Percentiles rank a stretch among this genome's conserved stretches.
Evolutionary conservation across 2,888 invertebrate species (phyloP).

Genomic region (Dugesia japonica): DNA sequence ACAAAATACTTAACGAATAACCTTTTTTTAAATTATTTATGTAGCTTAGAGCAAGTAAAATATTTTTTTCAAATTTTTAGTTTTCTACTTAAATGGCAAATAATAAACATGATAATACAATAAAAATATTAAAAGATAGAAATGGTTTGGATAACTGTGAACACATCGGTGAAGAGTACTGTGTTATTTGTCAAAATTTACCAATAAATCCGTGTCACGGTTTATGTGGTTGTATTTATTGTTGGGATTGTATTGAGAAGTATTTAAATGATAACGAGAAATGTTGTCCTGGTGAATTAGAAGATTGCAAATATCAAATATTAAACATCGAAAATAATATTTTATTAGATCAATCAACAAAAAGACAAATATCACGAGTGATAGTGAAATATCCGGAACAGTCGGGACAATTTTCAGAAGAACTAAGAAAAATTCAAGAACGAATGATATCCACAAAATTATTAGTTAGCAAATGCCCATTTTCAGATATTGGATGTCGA

Average conservation of each 20-base stretch:
- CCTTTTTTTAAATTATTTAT: too few species aligned
- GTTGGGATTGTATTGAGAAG: slow-evolving; percentile 7
- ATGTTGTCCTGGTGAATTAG: not conserved
- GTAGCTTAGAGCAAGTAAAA: too few species aligned
- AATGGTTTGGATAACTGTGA: not conserved
- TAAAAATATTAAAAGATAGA: not conserved
- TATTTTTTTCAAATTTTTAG: not conserved
- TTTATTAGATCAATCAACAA: not conserved
- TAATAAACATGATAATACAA: not conserved
- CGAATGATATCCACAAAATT: not conserved
- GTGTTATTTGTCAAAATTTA: not conserved
- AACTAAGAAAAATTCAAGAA: not conserved
- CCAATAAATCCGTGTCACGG: not conserved
- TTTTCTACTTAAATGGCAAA: not conserved
- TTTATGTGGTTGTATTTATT: not conserved
- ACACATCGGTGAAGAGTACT: not conserved
- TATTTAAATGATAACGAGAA: not conserved
- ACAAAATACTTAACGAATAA: too few species aligned
- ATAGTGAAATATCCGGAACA: not conserved
- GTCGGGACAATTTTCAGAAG: not conserved
- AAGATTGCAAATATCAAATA: not conserved
- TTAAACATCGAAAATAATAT: not conserved
- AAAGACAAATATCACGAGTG: not conserved
- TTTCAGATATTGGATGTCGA: not conserved
- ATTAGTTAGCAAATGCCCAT: not conserved